Percentiles rank a stretch among this genome's conserved stretches.
phyloP scores from a whole-genome alignment of 2,113 vertebrate species.

The Mesocricetus auratus region DNA sequence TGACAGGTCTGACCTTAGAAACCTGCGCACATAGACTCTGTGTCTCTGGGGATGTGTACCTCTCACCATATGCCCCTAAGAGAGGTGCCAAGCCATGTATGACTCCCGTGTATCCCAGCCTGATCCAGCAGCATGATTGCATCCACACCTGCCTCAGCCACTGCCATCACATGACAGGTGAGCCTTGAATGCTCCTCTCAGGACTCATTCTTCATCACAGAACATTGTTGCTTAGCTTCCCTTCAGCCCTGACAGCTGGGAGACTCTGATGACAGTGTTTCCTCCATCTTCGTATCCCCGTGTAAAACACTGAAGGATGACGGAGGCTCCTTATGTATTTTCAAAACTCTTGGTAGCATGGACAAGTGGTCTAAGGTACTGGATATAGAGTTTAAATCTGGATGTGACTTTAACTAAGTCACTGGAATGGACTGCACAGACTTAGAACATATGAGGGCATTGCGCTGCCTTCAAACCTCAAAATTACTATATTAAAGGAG shows the following conservation, averaged over 20 bases:
- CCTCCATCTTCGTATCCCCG: neutral
- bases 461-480: neutral
- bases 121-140: neutral
- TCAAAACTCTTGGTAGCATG: neutral
- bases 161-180: neutral
- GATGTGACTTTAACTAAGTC: neutral
- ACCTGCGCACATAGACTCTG: neutral
- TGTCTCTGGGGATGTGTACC: neutral
- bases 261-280: neutral
- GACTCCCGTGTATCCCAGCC: neutral
- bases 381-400: constrained; percentile 7
- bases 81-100: neutral
- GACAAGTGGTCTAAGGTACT: neutral
- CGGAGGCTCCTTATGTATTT: neutral
- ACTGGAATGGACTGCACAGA: neutral
- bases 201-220: neutral
- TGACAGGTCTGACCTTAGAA: neutral
- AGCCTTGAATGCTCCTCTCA: neutral
- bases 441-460: neutral
- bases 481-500: neutral
- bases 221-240: neutral
- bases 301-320: neutral
- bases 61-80: neutral
- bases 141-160: neutral
- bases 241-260: neutral